Evolutionary conservation across 2,113 vertebrate genomes (phyloP).

Genomic region (Pao palembangensis): DNA sequence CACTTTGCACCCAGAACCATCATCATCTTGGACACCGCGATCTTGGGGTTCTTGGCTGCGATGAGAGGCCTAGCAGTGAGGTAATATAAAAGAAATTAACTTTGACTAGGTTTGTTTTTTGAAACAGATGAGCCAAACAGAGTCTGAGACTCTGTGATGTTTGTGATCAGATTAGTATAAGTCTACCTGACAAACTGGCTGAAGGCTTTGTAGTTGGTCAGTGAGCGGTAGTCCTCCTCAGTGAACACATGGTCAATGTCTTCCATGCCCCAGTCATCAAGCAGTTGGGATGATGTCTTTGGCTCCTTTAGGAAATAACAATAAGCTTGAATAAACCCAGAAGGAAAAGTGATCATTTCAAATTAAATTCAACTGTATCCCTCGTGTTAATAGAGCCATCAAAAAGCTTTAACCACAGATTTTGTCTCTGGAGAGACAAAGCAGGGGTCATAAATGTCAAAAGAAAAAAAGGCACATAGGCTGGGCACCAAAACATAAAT

Average conservation of each 20-base stretch:
- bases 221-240: slow-evolving; percentile 93
- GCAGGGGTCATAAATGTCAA: too few species aligned
- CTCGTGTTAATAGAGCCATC: background rate
- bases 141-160: too few species aligned
- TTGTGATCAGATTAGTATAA: background rate
- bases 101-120: too few species aligned
- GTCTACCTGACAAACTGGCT: slow-evolving; percentile 94
- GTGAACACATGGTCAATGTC: slow-evolving; percentile 96
- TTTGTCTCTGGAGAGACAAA: too few species aligned
- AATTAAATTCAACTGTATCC: background rate
- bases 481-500: too few species aligned
- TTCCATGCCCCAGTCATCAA: slow-evolving; percentile 98
- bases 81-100: too few species aligned
- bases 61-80: slow-evolving; percentile 84
- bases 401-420: too few species aligned
- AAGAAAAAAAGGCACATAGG: too few species aligned
- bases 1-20: slow-evolving; percentile 98
- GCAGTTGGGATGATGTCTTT: slow-evolving; percentile 91
- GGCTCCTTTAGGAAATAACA: slow-evolving; percentile 79
- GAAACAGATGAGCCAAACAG: too few species aligned
- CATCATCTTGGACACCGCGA: slow-evolving; percentile 99
- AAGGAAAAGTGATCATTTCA: background rate
- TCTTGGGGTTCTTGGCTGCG: slow-evolving; percentile 97
- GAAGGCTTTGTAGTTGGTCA: slow-evolving; percentile 98
- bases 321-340: background rate